These are phyloP conservation scores for Axea sp. DNA, from an alignment of 2,888 invertebrate genomes.

Conservation along the genomic window DNA sequence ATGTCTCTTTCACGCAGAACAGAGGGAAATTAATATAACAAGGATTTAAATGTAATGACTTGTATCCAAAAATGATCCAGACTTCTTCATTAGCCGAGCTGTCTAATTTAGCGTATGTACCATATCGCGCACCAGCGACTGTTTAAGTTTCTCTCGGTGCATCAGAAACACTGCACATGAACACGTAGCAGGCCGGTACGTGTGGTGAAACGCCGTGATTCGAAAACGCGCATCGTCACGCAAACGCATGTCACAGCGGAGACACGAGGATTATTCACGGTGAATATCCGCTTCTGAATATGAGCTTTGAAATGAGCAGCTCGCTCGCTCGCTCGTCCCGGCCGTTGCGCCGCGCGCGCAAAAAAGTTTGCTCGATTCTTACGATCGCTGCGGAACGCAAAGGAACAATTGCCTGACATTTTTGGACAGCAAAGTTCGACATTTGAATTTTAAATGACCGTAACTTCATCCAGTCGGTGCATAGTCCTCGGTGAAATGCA, in stretches of 20 bases:
- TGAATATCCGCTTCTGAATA: conserved; percentile 5
- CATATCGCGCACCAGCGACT: background rate
- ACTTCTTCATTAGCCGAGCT: conserved; percentile 17
- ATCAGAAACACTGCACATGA: conserved; percentile 10
- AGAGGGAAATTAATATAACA: conserved; percentile 17
- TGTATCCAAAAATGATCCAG: conserved; percentile 5
- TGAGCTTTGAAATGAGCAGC: conserved; percentile 8
- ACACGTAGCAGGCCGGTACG: conserved; percentile 9
- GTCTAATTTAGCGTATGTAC: conserved; percentile 16
- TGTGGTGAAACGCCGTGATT: conserved; percentile 11
- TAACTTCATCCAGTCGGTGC: conserved; percentile 7
- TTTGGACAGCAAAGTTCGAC: conserved; percentile 9
- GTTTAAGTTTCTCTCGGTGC: conserved; percentile 10
- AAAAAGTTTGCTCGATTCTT: conserved; percentile 13
- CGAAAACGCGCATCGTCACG: conserved; percentile 18
- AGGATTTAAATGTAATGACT: conserved; percentile 20
- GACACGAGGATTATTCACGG: conserved; percentile 6
- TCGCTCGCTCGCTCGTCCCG: no score
- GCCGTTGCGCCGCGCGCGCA: background rate
- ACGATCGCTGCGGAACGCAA: conserved; percentile 3
- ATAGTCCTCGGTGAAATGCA: conserved; percentile 19
- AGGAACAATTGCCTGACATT: background rate
- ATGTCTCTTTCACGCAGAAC: background rate
- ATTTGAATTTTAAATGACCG: conserved; percentile 36
- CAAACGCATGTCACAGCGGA: conserved; percentile 12